Conservation (phyloP, 2,113 vertebrate species). For the Rhizomys pruinosus region DNA sequence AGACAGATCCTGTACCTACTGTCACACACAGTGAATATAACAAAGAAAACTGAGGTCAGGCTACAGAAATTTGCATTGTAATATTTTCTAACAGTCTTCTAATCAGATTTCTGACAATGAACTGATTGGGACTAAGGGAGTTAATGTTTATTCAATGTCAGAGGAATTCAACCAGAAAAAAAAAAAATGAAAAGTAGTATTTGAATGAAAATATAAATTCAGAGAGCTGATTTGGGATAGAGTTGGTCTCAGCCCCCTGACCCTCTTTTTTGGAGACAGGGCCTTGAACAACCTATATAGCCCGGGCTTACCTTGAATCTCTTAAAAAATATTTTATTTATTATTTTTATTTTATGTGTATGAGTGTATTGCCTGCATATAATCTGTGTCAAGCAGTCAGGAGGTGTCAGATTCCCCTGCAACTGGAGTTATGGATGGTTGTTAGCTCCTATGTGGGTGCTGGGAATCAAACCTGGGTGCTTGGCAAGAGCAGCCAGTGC, state of each 20-base stretch:
- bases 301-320: too few relatives aligned
- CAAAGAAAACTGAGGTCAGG: conserved; percentile 32
- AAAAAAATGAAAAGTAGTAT: conserved; percentile 30
- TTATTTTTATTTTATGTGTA: too few relatives aligned
- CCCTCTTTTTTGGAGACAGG: background rate
- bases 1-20: background rate
- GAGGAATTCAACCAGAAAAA: conserved; percentile 64
- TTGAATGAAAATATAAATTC: conserved; percentile 55
- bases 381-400: too few relatives aligned
- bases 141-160: conserved; percentile 21
- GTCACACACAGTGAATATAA: conserved; percentile 12
- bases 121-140: background rate
- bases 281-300: too few relatives aligned
- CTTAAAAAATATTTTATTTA: too few relatives aligned
- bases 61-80: conserved; percentile 30
- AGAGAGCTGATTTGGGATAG: background rate
- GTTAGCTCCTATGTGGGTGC: too few relatives aligned
- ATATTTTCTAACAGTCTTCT: conserved; percentile 28
- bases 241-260: background rate
- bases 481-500: too few relatives aligned
- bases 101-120: conserved; percentile 49
- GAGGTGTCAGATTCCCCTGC: too few relatives aligned
- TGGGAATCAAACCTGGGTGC: too few relatives aligned
- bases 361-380: too few relatives aligned
- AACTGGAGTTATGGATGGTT: too few relatives aligned